Evolutionary conservation across 2,797 vertebrate genomes (phyloP).

Genomic region (Malurus splendens): DNA sequence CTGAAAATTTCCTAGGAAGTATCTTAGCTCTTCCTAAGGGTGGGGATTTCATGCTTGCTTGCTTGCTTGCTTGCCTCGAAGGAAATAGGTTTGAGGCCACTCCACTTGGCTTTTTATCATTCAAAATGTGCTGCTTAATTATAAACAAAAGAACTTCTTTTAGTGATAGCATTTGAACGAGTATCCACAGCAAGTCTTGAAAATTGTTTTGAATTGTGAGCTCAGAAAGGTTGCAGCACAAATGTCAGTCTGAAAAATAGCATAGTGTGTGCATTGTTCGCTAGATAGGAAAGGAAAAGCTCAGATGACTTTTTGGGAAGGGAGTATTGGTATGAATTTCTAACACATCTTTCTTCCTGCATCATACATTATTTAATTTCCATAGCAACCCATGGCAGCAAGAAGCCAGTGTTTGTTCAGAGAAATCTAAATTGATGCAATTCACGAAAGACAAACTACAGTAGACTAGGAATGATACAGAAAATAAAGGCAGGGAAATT

Average conservation of each 20-base stretch:
- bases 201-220: not conserved
- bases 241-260: not conserved
- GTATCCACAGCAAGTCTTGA: not conserved
- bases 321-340: not conserved
- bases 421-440: not conserved
- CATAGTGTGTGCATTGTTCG: not conserved
- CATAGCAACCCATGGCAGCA: not conserved
- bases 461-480: not conserved
- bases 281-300: not conserved
- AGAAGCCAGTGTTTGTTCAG: not conserved
- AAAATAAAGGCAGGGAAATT: not conserved
- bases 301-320: not conserved
- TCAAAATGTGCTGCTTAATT: not conserved
- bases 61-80: not conserved
- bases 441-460: not conserved
- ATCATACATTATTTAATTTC: constrained; percentile 31
- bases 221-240: not conserved
- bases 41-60: not conserved
- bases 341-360: not conserved
- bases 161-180: not conserved
- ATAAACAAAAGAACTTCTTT: not conserved
- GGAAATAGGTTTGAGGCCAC: not conserved
- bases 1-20: not conserved
- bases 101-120: not conserved
- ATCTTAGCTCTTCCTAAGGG: not conserved